Base-by-base conservation (phyloP, 2,113 vertebrate genomes). In the Pseudorectes ferrugineus region DNA sequence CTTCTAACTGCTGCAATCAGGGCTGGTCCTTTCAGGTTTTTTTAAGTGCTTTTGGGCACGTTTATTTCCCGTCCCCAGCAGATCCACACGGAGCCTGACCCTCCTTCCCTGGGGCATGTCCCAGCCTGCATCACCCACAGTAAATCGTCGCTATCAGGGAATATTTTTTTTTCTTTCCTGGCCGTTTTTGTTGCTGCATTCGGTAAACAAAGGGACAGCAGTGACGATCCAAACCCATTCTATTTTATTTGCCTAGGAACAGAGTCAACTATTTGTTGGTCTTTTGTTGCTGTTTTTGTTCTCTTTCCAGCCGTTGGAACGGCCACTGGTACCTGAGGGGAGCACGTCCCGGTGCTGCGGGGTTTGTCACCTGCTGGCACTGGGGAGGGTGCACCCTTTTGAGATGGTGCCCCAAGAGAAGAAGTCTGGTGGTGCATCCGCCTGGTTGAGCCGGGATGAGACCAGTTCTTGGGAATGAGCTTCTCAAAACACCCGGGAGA, bases 101-200 rank as follows among this genome's bases (percentile, higher is more conserved):
- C 82, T 93, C 79, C 63, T 92, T 75, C 85, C 58, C 92, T 52
- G 29, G 72, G 97, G 86, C 97, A 77, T 91, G 97, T 84, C 95
- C 80, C 49, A 38, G 96, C 97, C 90, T 97, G 96, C 93, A 33
- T 88, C 6, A 0, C 89, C 61, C 89, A 91, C 62, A 66, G n/a
- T 82, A 73, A 67, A 16, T 57, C 10, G 7, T 38, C 4, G 0
- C 86, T 82, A 31, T 46, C 78, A 43, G 57, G 66, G n/a, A 63
- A 21, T 75, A 43, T 71, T 45, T 75, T 92, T 79, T 73, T 93
- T 67, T 40, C 51, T 86, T 63, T 68, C 77, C 33, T 23, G 76
- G 16, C 38, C 67, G 40, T 88, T 91, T 82, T 78, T 35, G 80
- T 75, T 88, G 15, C 66, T 85, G 71, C 80, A 33, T 81, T 88